phyloP scores from a whole-genome alignment of 2,797 vertebrate species.

The Ptychadena robeensis region DNA sequence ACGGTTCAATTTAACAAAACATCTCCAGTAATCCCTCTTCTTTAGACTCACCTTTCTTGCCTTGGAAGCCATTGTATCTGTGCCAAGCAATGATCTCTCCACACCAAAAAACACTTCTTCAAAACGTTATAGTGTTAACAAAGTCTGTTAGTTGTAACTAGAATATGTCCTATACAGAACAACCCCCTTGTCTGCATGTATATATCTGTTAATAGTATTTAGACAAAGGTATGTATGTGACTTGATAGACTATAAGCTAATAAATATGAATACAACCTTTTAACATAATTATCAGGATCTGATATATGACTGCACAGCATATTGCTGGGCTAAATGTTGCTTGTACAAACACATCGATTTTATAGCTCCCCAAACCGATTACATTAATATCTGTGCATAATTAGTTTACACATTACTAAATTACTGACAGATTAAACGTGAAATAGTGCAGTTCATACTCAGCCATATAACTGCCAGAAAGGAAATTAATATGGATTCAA shows the following conservation, averaged over 20 bases:
- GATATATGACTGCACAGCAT: conserved; percentile 87
- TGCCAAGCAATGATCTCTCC: no score
- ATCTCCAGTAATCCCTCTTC: no score
- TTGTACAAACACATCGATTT: conserved; percentile 97
- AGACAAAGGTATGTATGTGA: not conserved
- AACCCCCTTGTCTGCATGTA: not conserved
- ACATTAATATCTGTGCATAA: conserved; percentile 99
- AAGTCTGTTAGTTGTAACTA: no score
- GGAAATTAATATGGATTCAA: conserved; percentile 99
- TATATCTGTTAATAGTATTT: not conserved
- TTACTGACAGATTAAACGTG: conserved; percentile 99
- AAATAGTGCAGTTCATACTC: conserved; percentile 97
- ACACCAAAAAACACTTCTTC: no score
- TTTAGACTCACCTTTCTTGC: no score
- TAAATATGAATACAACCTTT: conserved; percentile 65
- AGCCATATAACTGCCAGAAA: conserved; percentile 95
- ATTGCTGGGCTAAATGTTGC: conserved; percentile 85
- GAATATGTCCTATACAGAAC: no score
- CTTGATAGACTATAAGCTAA: not conserved
- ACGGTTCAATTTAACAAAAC: no score
- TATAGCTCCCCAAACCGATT: conserved; percentile 93
- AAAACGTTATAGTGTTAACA: no score
- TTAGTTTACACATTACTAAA: conserved; percentile 99
- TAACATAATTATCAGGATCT: conserved; percentile 86
- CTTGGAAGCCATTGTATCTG: no score